Evolutionary conservation across 2,113 vertebrate species (phyloP), one percentile per base, ranked within the genome.

Genomic region (Marmota monax): DNA sequence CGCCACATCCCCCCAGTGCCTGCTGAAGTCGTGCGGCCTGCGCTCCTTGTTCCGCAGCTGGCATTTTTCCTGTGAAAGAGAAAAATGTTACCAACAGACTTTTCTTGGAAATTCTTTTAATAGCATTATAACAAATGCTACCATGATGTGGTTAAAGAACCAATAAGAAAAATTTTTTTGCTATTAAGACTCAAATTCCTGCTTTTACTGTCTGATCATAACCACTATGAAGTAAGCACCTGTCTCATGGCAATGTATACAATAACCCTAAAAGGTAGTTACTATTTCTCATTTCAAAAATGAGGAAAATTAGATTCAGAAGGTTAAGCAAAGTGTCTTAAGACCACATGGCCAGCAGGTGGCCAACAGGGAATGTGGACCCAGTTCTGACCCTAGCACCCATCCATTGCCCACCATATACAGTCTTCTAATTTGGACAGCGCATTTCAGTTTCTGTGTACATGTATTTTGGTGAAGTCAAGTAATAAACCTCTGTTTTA

Each of bases 1-100:
- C 99, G 98, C 99, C 99, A 99, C 99, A 99, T 99, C 39, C 99
- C 99, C 56, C 99, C 99, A 0, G 99, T 99, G 27, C 99, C 99
- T 0, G 99, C 99, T 13, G 99, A 99, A 17, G 99, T 98, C 2
- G 99, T 99, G 94, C 99, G 99, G 95, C 99, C 99, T 1, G 99
- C 98, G 0, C 99, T 99, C 92, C 99, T 99, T 14, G 99, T 99
- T 16, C 99, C 99, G 0, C 99, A 99, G 98, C 99, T 99, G 84
- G 99, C 99, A 61, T 99, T 99, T 98, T 99, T 99, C 98, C 99
- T 99, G 96, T 1, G 84, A 82, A 1, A 82, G 87, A 20, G 18
- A 32, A 94, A 89, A 0, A 34, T 70, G 86, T 95, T 56, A 95
- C 16, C 53, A 18, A 42, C 11, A 22, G 18, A 37, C 37, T n/a